A percentile compares a stretch with the other conserved stretches of the same genome.
phyloP scores from a whole-genome alignment of 2,888 invertebrate species.

The Trissolcus brochymenae region DNA sequence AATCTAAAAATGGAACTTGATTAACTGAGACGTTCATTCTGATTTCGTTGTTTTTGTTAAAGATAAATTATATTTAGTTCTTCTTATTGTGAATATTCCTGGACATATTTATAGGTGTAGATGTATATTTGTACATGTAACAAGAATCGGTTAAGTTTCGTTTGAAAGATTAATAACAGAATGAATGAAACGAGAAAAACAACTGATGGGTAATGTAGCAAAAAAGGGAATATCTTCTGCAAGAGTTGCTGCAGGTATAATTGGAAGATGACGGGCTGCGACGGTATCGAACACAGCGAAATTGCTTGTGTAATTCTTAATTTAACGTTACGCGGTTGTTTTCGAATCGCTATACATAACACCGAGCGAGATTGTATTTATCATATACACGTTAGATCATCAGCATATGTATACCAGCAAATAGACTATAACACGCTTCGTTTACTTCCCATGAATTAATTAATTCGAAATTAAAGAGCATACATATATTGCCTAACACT shows the following conservation, averaged over 20 bases:
- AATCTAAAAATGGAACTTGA: no score
- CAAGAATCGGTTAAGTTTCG: no score
- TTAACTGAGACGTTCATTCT: no score
- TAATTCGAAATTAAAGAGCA: slow-evolving; percentile 63
- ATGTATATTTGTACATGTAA: no score
- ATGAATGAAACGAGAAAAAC: background rate
- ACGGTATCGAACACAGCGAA: slow-evolving; percentile 69
- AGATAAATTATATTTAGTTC: no score
- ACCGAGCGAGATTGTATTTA: slow-evolving; percentile 58
- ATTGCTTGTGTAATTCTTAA: slow-evolving; percentile 75
- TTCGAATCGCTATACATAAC: slow-evolving; percentile 61
- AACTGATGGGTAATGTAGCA: slow-evolving; percentile 2
- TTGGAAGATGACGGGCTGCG: slow-evolving; percentile 73
- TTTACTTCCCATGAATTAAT: slow-evolving; percentile 62
- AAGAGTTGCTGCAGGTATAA: slow-evolving; percentile 60
- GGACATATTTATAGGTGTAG: no score
- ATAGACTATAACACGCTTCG: slow-evolving; percentile 66
- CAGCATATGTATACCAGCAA: slow-evolving; percentile 60
- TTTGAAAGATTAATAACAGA: no score
- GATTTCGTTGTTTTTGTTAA: no score
- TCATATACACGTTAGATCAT: slow-evolving; percentile 57
- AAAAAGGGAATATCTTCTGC: slow-evolving; percentile 34
- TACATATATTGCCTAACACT: background rate
- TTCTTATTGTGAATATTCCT: no score
- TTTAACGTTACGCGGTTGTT: slow-evolving; percentile 73